Base-by-base conservation (phyloP, 2,888 invertebrate genomes). In the Orchesellides sinensis region DNA sequence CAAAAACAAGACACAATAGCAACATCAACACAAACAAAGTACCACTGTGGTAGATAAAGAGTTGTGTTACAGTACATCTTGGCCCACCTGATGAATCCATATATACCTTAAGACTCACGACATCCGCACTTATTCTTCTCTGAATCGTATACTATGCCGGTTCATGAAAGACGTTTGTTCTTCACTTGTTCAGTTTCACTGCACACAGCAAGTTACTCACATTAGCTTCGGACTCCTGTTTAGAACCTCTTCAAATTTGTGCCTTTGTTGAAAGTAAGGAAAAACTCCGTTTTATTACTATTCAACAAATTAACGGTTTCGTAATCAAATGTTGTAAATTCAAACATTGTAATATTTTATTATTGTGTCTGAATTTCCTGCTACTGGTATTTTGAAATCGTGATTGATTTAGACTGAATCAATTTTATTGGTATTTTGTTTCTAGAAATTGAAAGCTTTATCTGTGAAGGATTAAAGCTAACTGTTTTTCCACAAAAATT, bases 71-170 rank as follows among this genome's bases (percentile, higher is more conserved):
- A 70, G 56, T 29, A 47, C 70, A 65, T 72, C 74, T 70, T 80
- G 45, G 65, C 72, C n/a, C 66, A 74, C 68, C 68, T 74, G 75
- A 40, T 77, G 65, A 83, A 75, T 82, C 82, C 75, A 83, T 83
- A 83, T 83, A 83, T 83, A 83, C 70, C 82, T 83, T 70, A 70
- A 70, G 65, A 70, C 69, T 74, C 69, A 70, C 75, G 75, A 83
- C 82, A 83, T 83, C 82, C 82, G 82, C 77, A 83, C 77, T 83
- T 83, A 83, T 83, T 83, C 82, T 47, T 83, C 77, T 75, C 75
- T 83, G 82, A 83, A 77, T 77, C 82, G 70, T 49, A 77, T 83
- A 72, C 75, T 77, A 83, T 83, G 82, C 82, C 82, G 82, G 82
- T 83, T 83, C 82, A 77, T 66, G 82, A 83, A 29, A 77, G 59